These are phyloP conservation scores for Parotocinclus haroldoi DNA, from an alignment of 2,797 vertebrate species.

Conservation along the genomic window DNA sequence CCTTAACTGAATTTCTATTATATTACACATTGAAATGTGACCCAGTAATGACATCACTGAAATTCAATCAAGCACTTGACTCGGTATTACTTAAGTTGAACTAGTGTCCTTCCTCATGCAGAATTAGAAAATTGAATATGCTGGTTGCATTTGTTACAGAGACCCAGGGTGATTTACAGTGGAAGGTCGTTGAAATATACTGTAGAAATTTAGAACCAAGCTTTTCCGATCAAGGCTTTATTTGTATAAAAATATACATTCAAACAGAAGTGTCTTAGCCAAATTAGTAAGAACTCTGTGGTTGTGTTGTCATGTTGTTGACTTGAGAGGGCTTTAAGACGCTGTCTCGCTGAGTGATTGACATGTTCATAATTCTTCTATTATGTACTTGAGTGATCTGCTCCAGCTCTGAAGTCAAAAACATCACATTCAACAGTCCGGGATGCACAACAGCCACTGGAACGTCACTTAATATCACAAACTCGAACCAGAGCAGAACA, in stretches of 20 bases:
- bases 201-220: constrained; percentile 33
- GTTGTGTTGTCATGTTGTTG: constrained; percentile 47
- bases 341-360: constrained; percentile 48
- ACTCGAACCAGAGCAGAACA: too few species aligned
- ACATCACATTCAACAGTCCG: constrained; percentile 41
- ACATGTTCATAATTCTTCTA: constrained; percentile 52
- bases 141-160: constrained; percentile 47
- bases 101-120: constrained; percentile 73
- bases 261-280: constrained; percentile 38
- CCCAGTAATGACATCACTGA: constrained; percentile 75
- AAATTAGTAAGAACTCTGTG: constrained; percentile 45
- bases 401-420: constrained; percentile 46
- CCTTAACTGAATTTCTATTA: constrained; percentile 74
- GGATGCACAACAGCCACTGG: constrained; percentile 15
- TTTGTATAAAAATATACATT: constrained; percentile 46
- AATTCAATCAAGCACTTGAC: constrained; percentile 75
- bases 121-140: constrained; percentile 70
- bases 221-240: constrained; percentile 36
- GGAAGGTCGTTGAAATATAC: not conserved
- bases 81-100: constrained; percentile 78
- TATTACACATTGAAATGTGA: constrained; percentile 81
- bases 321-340: constrained; percentile 46
- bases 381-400: constrained; percentile 55
- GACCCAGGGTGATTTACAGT: constrained; percentile 31
- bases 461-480: constrained; percentile 13